A percentile compares a stretch with the other conserved stretches of the same genome.
Conservation (phyloP, 2,113 vertebrate species). For the Oreochromis niloticus region DNA sequence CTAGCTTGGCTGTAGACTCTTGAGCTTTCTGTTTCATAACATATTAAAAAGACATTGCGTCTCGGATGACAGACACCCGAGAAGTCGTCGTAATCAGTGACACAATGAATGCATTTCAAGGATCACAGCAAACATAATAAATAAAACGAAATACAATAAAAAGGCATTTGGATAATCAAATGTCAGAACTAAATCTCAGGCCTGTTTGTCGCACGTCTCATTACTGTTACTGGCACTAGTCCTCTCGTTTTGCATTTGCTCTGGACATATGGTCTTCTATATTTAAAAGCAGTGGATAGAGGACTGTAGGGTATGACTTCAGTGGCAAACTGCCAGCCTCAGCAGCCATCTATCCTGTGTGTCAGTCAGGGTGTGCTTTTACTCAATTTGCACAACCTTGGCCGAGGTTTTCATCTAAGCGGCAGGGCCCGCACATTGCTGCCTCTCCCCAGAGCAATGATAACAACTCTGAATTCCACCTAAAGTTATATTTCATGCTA, state of each 20-base stretch:
- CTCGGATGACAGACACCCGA: neutral
- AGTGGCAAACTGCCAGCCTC: neutral
- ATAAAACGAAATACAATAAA: neutral
- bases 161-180: neutral
- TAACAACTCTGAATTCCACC: slow-evolving; percentile 34
- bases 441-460: slow-evolving; percentile 15
- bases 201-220: neutral
- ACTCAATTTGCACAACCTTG: slow-evolving; percentile 37
- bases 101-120: neutral
- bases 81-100: neutral
- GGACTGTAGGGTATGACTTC: neutral
- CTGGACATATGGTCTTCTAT: slow-evolving; percentile 24
- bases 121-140: neutral
- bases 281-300: slow-evolving; percentile 17
- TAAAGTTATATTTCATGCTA: slow-evolving; percentile 56
- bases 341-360: slow-evolving; percentile 3
- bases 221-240: neutral
- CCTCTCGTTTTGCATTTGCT: neutral
- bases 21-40: neutral
- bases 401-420: slow-evolving; percentile 2
- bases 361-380: slow-evolving; percentile 9
- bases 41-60: neutral
- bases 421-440: neutral
- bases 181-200: neutral
- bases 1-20: neutral